Base-by-base conservation (phyloP, 1,140 invertebrate genomes). In the Propsilocerus akamusi region DNA sequence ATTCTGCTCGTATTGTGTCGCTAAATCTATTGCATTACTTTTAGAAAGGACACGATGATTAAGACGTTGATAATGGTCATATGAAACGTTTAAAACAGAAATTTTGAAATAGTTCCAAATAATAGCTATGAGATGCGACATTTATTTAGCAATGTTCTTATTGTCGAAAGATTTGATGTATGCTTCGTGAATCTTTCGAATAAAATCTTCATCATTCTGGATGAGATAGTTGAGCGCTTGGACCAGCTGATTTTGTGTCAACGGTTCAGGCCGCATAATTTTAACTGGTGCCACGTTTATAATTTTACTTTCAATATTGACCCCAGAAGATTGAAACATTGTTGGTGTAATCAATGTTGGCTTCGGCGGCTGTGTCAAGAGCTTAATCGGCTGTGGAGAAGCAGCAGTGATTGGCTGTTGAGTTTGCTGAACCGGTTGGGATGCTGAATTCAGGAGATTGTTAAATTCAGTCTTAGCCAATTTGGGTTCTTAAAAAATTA, bases 181-280 rank as follows among this genome's bases (percentile, higher is more conserved):
- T 47, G 86, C 87, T 68, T 91, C 86, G 64, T 93, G 87, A 49
- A 92, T 69, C 65, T 86, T 88, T 56, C 78, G 80, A 7, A 90
- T 75, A 68, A 92, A 93, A 54, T 86, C 81, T 8, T 81, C 69
- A 66, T 93, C 88, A 66, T 84, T 86, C 67, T 86, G 85, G 24
- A 93, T 70, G 49, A 94, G 71, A 69, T 91, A 86, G 57, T 81
- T 78, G 53, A 93, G 78, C 47, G 88, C 86, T 69, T 92, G 88
- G 30, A 88, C 75, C 46, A 94, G 70, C 60, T 93, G 89, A 61
- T 86, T 83, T 62, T 78, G 80, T 17, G 86, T 91, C 14, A 92
- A 68, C 4, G 86, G 86, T 59, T 84, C 81, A 3, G 75, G 63
- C 2, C 71, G 65, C 7, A 14, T 58, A 6, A 26, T 12, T 17